Percentiles rank a stretch among this genome's conserved stretches.
phyloP scores from a whole-genome alignment of 1,140 invertebrate species.

The Sarcophaga peregrina region DNA sequence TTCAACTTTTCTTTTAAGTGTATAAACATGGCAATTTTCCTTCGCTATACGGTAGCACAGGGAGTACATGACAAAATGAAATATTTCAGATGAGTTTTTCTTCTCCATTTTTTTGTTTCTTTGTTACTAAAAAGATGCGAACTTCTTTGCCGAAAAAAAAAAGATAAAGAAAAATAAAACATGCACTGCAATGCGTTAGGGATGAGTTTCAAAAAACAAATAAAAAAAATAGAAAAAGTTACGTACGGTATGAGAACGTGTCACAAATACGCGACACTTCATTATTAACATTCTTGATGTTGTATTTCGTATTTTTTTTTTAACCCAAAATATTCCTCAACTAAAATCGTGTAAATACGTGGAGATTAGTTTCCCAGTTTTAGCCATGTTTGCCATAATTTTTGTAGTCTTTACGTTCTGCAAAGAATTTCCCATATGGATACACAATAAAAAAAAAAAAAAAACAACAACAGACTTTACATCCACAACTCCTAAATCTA shows the following conservation, averaged over 20 bases:
- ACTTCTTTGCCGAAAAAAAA: not conserved
- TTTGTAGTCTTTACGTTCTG: not conserved
- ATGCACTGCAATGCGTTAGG: not conserved
- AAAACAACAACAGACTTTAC: not conserved
- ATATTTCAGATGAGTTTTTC: not conserved
- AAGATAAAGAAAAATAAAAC: no score
- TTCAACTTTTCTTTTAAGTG: not conserved
- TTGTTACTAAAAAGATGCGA: not conserved
- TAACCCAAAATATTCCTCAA: not conserved
- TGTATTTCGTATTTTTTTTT: not conserved
- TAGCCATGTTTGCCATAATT: not conserved
- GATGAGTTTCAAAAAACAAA: not conserved
- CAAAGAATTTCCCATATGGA: not conserved
- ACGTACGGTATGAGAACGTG: constrained; percentile 8
- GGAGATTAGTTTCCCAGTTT: not conserved
- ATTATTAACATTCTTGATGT: not conserved
- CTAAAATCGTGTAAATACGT: not conserved
- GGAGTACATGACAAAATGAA: not conserved
- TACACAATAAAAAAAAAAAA: not conserved
- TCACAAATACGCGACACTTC: constrained; percentile 9
- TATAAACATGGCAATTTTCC: not conserved
- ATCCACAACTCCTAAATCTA: not conserved
- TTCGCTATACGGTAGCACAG: not conserved
- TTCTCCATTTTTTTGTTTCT: not conserved
- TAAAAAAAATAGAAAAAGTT: not conserved